These are phyloP conservation scores for Harpagifer antarcticus DNA, from an alignment of 2,797 vertebrate species.

Conservation along the genomic window DNA sequence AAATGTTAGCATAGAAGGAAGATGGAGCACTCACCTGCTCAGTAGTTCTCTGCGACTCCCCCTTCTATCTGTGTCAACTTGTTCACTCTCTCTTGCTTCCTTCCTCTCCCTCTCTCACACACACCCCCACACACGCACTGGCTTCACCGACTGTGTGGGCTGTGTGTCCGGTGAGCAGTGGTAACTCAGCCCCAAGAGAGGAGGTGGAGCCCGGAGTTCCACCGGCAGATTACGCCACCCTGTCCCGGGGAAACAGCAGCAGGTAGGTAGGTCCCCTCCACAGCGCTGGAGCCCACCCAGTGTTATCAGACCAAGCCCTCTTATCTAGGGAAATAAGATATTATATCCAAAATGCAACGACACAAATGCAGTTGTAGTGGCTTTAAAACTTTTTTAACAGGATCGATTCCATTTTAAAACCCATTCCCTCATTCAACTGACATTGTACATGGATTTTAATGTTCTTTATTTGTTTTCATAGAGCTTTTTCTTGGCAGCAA, in stretches of 20 bases:
- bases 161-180: conserved; percentile 6
- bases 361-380: too few species aligned
- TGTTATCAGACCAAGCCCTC: conserved; percentile 12
- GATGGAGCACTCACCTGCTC: conserved; percentile 59
- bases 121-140: conserved; percentile 2
- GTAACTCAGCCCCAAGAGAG: conserved; percentile 14
- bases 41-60: neutral
- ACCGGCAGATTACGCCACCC: neutral
- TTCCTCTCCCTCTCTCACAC: conserved; percentile 2
- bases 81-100: neutral
- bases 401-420: too few species aligned
- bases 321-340: neutral
- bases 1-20: conserved; percentile 20
- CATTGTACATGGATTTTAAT: too few species aligned
- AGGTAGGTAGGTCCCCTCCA: conserved; percentile 32
- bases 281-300: conserved; percentile 37
- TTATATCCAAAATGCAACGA: too few species aligned
- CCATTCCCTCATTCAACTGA: too few species aligned
- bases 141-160: conserved; percentile 38
- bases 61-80: neutral
- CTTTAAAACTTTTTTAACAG: too few species aligned
- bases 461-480: too few species aligned
- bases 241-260: neutral
- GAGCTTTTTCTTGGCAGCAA: too few species aligned
- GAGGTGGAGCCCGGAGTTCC: conserved; percentile 20